A percentile compares a stretch with the other conserved stretches of the same genome.
Conservation (phyloP, 1,140 invertebrate genomes). For the Colletes latitarsis region DNA sequence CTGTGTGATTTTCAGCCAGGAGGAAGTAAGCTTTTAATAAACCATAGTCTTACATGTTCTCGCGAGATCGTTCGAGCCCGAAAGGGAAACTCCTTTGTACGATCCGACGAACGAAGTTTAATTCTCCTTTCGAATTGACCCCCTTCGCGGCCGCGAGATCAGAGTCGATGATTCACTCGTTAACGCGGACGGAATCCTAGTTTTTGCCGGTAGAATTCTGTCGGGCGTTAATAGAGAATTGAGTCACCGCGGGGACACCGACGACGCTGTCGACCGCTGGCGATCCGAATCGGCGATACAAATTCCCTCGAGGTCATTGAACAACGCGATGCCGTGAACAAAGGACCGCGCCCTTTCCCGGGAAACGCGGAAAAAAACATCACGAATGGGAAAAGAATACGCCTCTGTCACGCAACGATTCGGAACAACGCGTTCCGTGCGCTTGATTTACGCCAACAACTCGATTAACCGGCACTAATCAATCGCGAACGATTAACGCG, state of each 20-base stretch:
- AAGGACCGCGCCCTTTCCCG: slow-evolving; percentile 11
- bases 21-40: slow-evolving; percentile 39
- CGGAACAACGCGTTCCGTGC: slow-evolving; percentile 31
- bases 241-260: slow-evolving; percentile 28
- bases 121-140: background rate
- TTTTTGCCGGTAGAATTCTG: slow-evolving; percentile 42
- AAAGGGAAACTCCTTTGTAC: no score
- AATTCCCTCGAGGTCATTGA: background rate
- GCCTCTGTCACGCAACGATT: slow-evolving; percentile 38
- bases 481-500: slow-evolving; percentile 22
- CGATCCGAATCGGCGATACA: background rate
- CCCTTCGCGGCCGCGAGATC: background rate
- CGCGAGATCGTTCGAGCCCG: background rate
- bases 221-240: slow-evolving; percentile 23
- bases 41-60: background rate
- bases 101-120: background rate
- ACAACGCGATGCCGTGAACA: background rate
- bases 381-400: background rate
- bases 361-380: background rate
- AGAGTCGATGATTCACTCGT: slow-evolving; percentile 33
- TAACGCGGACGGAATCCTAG: slow-evolving; percentile 29
- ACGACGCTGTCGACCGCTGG: background rate
- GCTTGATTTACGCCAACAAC: slow-evolving; percentile 1
- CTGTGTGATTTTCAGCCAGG: slow-evolving; percentile 34
- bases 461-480: slow-evolving; percentile 33